Base-by-base conservation (phyloP, 2,113 vertebrate species). In the Pelvicachromis taeniatus region DNA sequence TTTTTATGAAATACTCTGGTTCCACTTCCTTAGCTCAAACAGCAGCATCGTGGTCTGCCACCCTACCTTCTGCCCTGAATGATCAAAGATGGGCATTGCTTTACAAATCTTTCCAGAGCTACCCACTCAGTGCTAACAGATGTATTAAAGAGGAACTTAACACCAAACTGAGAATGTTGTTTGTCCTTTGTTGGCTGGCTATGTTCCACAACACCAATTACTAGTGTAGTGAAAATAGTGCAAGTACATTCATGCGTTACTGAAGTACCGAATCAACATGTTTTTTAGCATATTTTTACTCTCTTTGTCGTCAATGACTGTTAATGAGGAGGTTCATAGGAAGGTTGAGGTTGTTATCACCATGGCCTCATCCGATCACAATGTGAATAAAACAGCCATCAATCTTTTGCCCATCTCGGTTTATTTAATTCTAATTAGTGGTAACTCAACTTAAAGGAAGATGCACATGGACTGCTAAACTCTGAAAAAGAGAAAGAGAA, bases 1-100 rank as follows among this genome's bases (percentile, higher is more conserved):
- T 87, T 77, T 84, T 65, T 91, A 86, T 89, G 87, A 8, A 26
- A 85, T 90, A 87, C 78, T 87, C 78, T 89, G 63, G 54, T 89
- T 90, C 63, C 73, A 52, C 56, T 56, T 75, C 83, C 82, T 80
- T 79, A 56, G 48, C 54, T 53, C 13, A 40, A 83, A 65, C 52
- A 83, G 81, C 73, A 33, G 83, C 38, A 23, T 19, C 26, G 10
- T 59, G n/a, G 23, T 75, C 56, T 80, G 81, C 19, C 80, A 82
- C 84, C 52, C 52, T 73, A 82, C 82, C 68, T 58, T 91, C 78
- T 88, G 63, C 73, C 78, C 33, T 38, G 38, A 77, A 84, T 83
- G 55, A 86, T 88, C 70, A 61, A 52, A 70, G 35, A 65, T 65
- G 70, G 82, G 35, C 58, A 68, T 73, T 78, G n/a, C 81, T 80